Evolutionary conservation across 2,888 invertebrate species (phyloP), one percentile per base, ranked within the genome.

Genomic region (Laspeyria flexula): DNA sequence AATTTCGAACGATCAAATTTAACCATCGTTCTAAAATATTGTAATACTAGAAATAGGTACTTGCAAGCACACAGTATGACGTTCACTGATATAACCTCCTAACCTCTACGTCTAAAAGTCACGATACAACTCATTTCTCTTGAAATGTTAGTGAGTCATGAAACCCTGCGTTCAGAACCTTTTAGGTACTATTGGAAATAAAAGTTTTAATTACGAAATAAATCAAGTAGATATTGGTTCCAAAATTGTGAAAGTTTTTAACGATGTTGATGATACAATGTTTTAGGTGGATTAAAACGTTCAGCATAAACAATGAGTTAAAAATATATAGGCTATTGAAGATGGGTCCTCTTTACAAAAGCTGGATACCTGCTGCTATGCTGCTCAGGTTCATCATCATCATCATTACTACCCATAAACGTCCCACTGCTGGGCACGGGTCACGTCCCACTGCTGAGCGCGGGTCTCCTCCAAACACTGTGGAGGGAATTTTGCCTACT

Each of bases 101-200:
- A 9, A 6, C 6, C 1, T 5, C 6, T 12, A 4, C 30, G 5
- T 30, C 30, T 31, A 13, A 12, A 6, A 40, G 64, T 61, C 61
- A 61, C 64, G 61, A 51, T 46, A 63, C 40, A 13, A 16, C 30
- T 39, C 18, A 60, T 27, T 55, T 50, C 55, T 64, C 40, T 33
- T 33, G 40, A 55, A 62, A 59, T 45, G 48, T 46, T 35, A 31
- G 34, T 23, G 43, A 55, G 40, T 55, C 60, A 62, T 62, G 61
- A 62, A 55, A 40, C 5, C 40, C 29, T 29, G 27, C 29, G 10
- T 45, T 55, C 12, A 33, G 46, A 39, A 62, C 64, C 34, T 58
- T 61, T 48, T 13, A 63, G 29, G 34, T 50, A 47, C 13, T 31
- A 31, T 55, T 42, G 37, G 40, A 58, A 63, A 63, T 55, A 44